Evolutionary conservation across 2,113 vertebrate genomes (phyloP).

Genomic region (Potamarius usumacintae): DNA sequence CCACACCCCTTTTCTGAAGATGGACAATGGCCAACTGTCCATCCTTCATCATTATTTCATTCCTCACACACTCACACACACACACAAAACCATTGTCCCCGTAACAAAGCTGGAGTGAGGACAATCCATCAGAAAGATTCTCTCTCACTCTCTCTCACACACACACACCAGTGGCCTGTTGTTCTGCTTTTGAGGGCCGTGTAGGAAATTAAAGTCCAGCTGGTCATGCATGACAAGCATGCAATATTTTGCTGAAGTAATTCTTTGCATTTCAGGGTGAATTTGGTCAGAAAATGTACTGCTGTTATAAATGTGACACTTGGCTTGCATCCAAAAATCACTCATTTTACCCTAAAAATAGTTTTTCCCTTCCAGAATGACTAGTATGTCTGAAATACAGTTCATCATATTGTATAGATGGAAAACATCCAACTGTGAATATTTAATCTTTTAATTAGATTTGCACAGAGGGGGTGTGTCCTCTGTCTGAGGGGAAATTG

Average conservation of each 20-base stretch:
- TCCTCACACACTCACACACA: neutral
- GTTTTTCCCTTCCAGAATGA: too few relatives aligned
- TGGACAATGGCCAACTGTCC: constrained; percentile 5
- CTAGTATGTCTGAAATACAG: neutral
- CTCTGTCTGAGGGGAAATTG: neutral
- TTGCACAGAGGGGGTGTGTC: neutral
- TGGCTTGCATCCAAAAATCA: neutral
- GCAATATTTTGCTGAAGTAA: constrained; percentile 20
- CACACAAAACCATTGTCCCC: neutral
- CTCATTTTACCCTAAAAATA: neutral
- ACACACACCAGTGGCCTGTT: neutral
- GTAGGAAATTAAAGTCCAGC: constrained; percentile 37
- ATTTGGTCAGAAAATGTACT: neutral
- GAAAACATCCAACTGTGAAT: neutral
- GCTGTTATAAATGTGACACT: neutral
- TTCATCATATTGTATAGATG: neutral
- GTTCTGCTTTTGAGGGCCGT: constrained; percentile 2
- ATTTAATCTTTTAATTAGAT: neutral
- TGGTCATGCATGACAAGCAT: constrained; percentile 22
- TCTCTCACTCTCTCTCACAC: neutral
- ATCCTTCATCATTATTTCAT: constrained; percentile 14
- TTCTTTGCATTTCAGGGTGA: neutral
- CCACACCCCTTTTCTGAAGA: constrained; percentile 5
- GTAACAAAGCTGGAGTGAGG: constrained; percentile 21
- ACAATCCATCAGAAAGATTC: neutral